A percentile compares a stretch with the other conserved stretches of the same genome.
phyloP scores from a whole-genome alignment of 2,888 invertebrate species.

The Trichopoda pennipes region DNA sequence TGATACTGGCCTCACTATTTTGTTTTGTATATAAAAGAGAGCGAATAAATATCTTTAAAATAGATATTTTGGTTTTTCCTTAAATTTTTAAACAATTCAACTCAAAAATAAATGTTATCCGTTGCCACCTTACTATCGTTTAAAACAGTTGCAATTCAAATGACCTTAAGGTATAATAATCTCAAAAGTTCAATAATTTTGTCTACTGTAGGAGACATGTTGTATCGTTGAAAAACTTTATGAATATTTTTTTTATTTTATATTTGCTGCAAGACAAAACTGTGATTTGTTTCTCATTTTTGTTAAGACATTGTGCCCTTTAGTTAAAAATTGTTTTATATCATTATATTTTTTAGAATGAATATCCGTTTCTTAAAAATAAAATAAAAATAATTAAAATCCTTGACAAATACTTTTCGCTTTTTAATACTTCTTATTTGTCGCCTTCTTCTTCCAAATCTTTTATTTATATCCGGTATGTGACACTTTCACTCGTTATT shows the following conservation, averaged over 20 bases:
- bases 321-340: conserved; percentile 19
- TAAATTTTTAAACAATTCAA: too few relatives aligned
- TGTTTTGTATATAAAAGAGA: too few relatives aligned
- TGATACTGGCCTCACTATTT: too few relatives aligned
- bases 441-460: conserved; percentile 10
- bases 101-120: too few relatives aligned
- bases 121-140: too few relatives aligned
- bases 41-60: too few relatives aligned
- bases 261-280: conserved; percentile 26
- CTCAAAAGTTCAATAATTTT: conserved; percentile 3
- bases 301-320: conserved; percentile 16
- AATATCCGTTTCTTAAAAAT: conserved; percentile 54
- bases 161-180: conserved; percentile 23
- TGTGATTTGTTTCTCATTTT: background rate
- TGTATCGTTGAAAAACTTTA: background rate
- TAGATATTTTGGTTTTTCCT: too few relatives aligned
- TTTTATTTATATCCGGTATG: conserved; percentile 70
- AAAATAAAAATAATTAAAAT: conserved; percentile 22
- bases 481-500: conserved; percentile 75
- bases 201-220: background rate
- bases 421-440: conserved; percentile 26
- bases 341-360: conserved; percentile 41
- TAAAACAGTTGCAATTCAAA: too few relatives aligned
- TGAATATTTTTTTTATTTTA: background rate
- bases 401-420: conserved; percentile 13